A percentile compares a stretch with the other conserved stretches of the same genome.
phyloP scores from a whole-genome alignment of 2,888 invertebrate genomes.

The Acleris emargana region DNA sequence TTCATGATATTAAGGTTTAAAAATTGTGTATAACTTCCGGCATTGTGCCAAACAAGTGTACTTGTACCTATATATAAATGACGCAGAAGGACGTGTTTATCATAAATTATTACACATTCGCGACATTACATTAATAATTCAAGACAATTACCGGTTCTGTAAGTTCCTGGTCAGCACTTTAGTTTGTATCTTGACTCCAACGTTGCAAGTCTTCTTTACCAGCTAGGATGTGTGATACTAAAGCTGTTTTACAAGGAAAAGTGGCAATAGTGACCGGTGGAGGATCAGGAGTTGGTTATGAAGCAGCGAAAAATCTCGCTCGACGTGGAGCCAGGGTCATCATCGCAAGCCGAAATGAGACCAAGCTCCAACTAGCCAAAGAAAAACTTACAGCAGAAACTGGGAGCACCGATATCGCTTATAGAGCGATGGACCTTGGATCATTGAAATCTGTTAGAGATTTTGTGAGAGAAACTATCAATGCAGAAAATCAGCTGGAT shows the following conservation, averaged over 20 bases:
- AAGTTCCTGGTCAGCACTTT: conserved; percentile 9
- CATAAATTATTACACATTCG: neutral
- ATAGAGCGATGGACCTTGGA: conserved; percentile 67
- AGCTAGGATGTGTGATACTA: conserved; percentile 55
- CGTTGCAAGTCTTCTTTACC: conserved; percentile 40
- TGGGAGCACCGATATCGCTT: conserved; percentile 59
- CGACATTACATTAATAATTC: conserved; percentile 8
- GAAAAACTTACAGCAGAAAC: conserved; percentile 59
- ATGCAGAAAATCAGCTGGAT: conserved; percentile 69
- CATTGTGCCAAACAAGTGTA: too few species aligned
- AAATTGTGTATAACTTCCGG: neutral
- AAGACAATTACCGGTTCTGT: conserved; percentile 1
- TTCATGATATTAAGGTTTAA: too few species aligned
- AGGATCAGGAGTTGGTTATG: conserved; percentile 72
- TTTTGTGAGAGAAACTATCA: conserved; percentile 78
- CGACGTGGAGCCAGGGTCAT: conserved; percentile 75
- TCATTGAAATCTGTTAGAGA: conserved; percentile 77
- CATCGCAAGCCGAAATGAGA: conserved; percentile 78
- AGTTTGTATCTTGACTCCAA: conserved; percentile 8
- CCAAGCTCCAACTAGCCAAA: conserved; percentile 65
- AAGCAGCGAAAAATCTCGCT: conserved; percentile 73
- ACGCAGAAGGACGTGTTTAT: neutral
- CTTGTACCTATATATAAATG: too few species aligned
- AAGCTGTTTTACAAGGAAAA: conserved; percentile 61
- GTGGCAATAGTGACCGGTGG: conserved; percentile 72